Evolutionary conservation across 2,113 vertebrate genomes (phyloP), one percentile per base, ranked within the genome.

Genomic region (Myotis lucifugus): DNA sequence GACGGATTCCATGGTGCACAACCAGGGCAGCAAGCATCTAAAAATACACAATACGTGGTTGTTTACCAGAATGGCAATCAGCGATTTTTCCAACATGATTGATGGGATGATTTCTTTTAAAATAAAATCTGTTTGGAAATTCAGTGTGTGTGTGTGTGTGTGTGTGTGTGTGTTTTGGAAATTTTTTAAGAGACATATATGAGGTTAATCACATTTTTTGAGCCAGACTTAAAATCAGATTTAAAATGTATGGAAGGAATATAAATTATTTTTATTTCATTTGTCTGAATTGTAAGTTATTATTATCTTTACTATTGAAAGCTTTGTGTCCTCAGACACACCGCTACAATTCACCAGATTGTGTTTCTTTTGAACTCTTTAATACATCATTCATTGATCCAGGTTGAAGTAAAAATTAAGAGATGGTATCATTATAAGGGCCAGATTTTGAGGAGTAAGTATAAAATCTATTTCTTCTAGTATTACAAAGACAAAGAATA

Each of bases 41-140:
- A 99, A 99, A 99, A 99, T 98, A 98, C 98, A 98, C 99, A 99
- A 98, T 98, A 97, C 98, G 97, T 97, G 98, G 98, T 99, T 99
- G 98, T 99, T 99, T 99, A 98, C 98, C 97, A 97, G 98, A 98
- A 98, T 97, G 98, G 97, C 98, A 98, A 98, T 99, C 95, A 76
- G 97, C 90, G 94, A 93, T 97, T 98, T 98, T 97, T 98, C 96
- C 95, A 96, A 97, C 97, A 94, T 98, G 98, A 98, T 98, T 98
- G 98, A 98, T 98, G 97, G 95, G 90, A 96, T 97, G 97, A 97
- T 97, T 98, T 98, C 97, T 98, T 97, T 96, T 86, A 93, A 97
- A 95, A 97, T 98, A 94, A 97, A 97, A 97, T 97, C 96, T 97
- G 81, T 90, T 94, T 98, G 92, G 96, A 98, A 97, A 98, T 98